Conservation (phyloP, 2,797 vertebrate genomes). For the Lagorchestes hirsutus region DNA sequence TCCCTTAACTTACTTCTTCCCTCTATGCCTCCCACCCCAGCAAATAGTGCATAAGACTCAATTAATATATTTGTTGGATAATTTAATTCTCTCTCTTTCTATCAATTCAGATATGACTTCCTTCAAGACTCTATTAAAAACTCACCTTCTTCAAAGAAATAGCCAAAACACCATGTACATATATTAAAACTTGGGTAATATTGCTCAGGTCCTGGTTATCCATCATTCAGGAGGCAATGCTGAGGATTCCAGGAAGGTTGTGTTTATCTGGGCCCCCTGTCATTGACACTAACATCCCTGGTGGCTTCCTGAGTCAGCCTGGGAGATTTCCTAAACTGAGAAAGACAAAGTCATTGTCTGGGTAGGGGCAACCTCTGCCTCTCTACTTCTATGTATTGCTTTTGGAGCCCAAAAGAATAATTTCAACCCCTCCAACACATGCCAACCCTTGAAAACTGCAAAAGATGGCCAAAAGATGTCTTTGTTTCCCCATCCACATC, state of each 20-base stretch:
- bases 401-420: not conserved
- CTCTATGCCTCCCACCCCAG: not conserved
- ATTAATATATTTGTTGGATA: not conserved
- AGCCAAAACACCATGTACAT: not conserved
- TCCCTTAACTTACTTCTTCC: not conserved
- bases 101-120: not conserved
- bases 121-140: not conserved
- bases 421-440: not conserved
- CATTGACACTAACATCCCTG: not conserved
- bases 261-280: not conserved
- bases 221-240: not conserved
- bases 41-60: not conserved
- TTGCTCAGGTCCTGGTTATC: not conserved
- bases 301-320: not conserved
- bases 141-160: not conserved
- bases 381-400: not conserved
- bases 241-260: not conserved
- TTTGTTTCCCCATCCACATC: too few species aligned
- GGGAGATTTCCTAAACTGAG: not conserved
- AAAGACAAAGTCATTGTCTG: not conserved
- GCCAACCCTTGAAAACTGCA: too few species aligned
- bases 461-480: too few species aligned
- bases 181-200: not conserved
- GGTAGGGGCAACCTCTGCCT: not conserved
- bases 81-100: not conserved